phyloP scores from a whole-genome alignment of 2,113 vertebrate genomes.

The Zosterops lateralis region DNA sequence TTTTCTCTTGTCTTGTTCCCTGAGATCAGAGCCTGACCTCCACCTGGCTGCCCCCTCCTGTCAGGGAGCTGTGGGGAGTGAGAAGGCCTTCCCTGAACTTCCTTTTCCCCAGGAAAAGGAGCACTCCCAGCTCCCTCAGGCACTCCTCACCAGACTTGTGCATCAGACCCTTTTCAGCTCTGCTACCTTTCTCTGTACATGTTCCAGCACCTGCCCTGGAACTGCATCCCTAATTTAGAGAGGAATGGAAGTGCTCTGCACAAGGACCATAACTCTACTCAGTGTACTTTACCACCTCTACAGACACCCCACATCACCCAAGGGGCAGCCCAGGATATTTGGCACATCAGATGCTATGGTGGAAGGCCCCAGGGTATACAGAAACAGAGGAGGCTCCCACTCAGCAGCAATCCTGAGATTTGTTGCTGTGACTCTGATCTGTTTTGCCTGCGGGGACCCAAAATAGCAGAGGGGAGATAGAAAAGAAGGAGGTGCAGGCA shows the following conservation, averaged over 20 bases:
- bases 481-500: neutral
- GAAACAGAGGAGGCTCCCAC: neutral
- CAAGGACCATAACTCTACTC: neutral
- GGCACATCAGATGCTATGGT: neutral
- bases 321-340: neutral
- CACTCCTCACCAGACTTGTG: neutral
- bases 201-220: neutral
- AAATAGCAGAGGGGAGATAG: neutral
- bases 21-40: neutral
- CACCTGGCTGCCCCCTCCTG: neutral
- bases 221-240: neutral
- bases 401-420: neutral
- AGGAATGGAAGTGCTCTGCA: neutral
- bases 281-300: rapidly evolving
- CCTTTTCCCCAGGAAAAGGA: neutral
- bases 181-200: neutral
- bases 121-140: neutral
- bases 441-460: rapidly evolving
- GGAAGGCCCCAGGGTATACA: neutral
- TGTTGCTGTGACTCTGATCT: neutral
- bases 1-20: neutral
- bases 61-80: neutral
- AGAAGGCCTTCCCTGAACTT: neutral
- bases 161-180: neutral
- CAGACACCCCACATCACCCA: neutral